Evolutionary conservation across 2,888 invertebrate species (phyloP).

Genomic region (Scaptomyza tumidula): DNA sequence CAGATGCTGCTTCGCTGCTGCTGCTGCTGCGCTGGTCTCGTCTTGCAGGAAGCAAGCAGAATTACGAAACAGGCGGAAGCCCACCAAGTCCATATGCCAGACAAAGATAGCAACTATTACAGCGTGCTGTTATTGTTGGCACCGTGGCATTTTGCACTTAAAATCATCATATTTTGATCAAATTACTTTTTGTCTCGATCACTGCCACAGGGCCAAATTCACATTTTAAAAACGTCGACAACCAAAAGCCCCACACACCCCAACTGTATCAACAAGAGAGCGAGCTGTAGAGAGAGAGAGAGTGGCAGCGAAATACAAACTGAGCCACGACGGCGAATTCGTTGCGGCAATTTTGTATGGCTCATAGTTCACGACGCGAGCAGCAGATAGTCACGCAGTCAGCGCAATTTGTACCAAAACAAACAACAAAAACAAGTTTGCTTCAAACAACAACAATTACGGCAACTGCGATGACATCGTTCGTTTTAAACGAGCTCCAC

Average conservation of each 20-base stretch:
- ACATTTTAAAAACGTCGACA: background rate
- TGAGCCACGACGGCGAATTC: slow-evolving; percentile 42
- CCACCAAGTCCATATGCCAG: background rate
- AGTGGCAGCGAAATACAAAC: slow-evolving; percentile 8
- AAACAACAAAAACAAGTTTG: slow-evolving; percentile 19
- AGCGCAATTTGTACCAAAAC: slow-evolving; percentile 33
- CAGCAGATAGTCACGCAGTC: background rate
- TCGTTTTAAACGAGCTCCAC: slow-evolving; percentile 45
- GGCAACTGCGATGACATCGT: slow-evolving; percentile 31
- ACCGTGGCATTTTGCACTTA: slow-evolving; percentile 47
- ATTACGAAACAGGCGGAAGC: slow-evolving; percentile 60
- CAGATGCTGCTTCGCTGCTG: slow-evolving; percentile 4
- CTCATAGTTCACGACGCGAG: slow-evolving; percentile 45
- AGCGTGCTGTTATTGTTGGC: slow-evolving; percentile 19
- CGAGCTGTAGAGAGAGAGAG: background rate
- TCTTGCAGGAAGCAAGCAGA: slow-evolving; percentile 49
- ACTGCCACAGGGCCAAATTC: slow-evolving; percentile 41
- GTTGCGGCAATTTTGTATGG: slow-evolving; percentile 47
- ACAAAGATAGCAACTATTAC: slow-evolving; percentile 31
- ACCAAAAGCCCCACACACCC: slow-evolving; percentile 15
- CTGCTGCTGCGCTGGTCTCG: slow-evolving; percentile 13
- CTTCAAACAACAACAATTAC: slow-evolving; percentile 16
- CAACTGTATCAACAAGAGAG: slow-evolving; percentile 56
- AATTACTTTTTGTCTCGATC: slow-evolving; percentile 28
- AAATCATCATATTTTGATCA: slow-evolving; percentile 55